Evolutionary conservation across 2,888 invertebrate species (phyloP).

Genomic region (Chalcosyrphus nemorum): DNA sequence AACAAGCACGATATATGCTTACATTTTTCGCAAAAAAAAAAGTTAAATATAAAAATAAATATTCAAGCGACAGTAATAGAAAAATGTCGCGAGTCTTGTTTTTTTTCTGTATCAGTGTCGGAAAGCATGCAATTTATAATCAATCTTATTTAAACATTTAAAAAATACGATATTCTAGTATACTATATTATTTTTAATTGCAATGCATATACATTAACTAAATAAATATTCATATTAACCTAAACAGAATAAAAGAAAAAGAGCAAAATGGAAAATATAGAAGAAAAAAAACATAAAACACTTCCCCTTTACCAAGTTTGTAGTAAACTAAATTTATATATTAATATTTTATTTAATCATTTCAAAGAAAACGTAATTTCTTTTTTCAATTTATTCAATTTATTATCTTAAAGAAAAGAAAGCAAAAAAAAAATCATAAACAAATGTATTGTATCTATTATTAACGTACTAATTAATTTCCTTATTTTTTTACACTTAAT

Average conservation of each 20-base stretch:
- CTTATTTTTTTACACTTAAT: constrained; percentile 17
- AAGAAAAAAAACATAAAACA: not conserved
- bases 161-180: constrained; percentile 7
- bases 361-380: constrained; percentile 21
- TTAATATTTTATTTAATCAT: constrained; percentile 21
- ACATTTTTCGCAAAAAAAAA: constrained; percentile 63
- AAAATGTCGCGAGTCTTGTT: constrained; percentile 36
- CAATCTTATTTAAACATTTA: constrained; percentile 22
- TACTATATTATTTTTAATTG: constrained; percentile 44
- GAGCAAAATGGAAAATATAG: constrained; percentile 5
- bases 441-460: constrained; percentile 67
- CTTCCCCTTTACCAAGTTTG: constrained; percentile 57
- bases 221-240: constrained; percentile 44
- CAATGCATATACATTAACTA: constrained; percentile 44
- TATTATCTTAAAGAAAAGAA: constrained; percentile 26
- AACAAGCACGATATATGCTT: constrained; percentile 70
- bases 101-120: constrained; percentile 23
- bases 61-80: constrained; percentile 7
- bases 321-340: constrained; percentile 38
- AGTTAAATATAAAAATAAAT: constrained; percentile 21
- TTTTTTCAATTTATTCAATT: constrained; percentile 19
- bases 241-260: constrained; percentile 2
- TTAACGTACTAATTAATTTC: constrained; percentile 42
- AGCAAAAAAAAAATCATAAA: constrained; percentile 45
- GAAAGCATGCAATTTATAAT: constrained; percentile 51